phyloP scores from a whole-genome alignment of 2,797 vertebrate species.

The Rhinophrynus dorsalis region DNA sequence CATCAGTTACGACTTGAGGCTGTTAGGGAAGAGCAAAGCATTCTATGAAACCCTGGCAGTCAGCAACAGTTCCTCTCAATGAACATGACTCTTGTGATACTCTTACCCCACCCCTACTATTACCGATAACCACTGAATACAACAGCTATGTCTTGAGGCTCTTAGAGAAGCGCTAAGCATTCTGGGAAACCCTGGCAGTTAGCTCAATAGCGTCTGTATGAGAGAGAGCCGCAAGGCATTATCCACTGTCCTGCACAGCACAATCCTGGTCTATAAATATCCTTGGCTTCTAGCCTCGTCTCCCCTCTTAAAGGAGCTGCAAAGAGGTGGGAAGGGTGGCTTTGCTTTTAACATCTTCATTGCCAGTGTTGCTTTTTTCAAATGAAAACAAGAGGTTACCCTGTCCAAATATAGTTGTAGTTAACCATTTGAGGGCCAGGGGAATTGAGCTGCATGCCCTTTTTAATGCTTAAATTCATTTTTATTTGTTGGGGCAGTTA shows the following conservation, averaged over 20 bases:
- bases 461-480: too few species aligned
- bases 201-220: constrained; percentile 30
- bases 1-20: not conserved
- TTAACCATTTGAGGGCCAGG: too few species aligned
- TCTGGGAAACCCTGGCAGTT: constrained; percentile 23
- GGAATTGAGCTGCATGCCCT: too few species aligned
- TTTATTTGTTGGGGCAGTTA: too few species aligned
- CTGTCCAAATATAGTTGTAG: too few species aligned
- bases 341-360: constrained; percentile 19
- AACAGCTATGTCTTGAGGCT: too few species aligned
- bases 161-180: constrained; percentile 1
- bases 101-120: too few species aligned
- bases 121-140: too few species aligned
- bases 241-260: constrained; percentile 28
- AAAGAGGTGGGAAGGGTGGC: not conserved
- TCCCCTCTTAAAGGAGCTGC: constrained; percentile 30
- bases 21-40: not conserved
- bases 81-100: too few species aligned
- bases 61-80: too few species aligned
- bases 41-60: constrained; percentile 19
- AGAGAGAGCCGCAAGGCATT: constrained; percentile 29
- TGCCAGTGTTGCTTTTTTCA: not conserved
- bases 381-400: too few species aligned
- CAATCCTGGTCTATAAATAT: constrained; percentile 39
- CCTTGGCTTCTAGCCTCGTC: constrained; percentile 30